Base-by-base conservation (phyloP, 2,888 invertebrate genomes). In the Carcina quercana region DNA sequence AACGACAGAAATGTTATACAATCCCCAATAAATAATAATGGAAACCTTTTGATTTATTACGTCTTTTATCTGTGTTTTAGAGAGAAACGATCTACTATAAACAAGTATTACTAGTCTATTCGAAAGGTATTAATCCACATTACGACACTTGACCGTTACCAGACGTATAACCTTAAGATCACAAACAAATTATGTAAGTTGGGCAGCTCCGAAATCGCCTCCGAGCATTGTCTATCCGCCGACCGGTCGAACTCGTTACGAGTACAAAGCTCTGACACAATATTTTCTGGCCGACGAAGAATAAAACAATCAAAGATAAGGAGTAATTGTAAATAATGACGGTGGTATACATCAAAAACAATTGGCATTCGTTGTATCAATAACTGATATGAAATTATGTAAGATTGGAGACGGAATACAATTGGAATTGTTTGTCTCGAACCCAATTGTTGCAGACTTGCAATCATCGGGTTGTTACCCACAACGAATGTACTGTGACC, bases 141-240 rank as follows among this genome's bases (percentile, higher is more conserved):
- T 56, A 56, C 37, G 38, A 40, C 38, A 47, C 34, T 38, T 40
- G 45, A 45, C 33, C 36, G 36, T 47, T 34, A 30, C 35, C 28
- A 31, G n/a, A n/a, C n/a, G n/a, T n/a, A n/a, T 46, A 40, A 47
- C 47, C 40, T 43, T 46, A 44, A 50, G 45, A 49, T 50, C 45
- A 42, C 37, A 44, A 54, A 51, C 50, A 48, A 56, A 59, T 70
- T 61, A 70, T 60, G 50, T 64, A 68, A 68, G 53, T 42, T 53
- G 43, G 44, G 36, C 32, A 44, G 42, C 42, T 51, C 50, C 50
- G 45, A 47, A 47, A 50, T 48, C 44, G 41, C 45, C 46, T 52
- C 47, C 47, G 46, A 26, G 53, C 48, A 59, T 65, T 64, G 63
- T 63, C 53, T 59, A 51, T 30, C 41, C 34, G 35, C 34, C 40